phyloP scores from a whole-genome alignment of 2,888 invertebrate genomes.

The Mythimna impura region DNA sequence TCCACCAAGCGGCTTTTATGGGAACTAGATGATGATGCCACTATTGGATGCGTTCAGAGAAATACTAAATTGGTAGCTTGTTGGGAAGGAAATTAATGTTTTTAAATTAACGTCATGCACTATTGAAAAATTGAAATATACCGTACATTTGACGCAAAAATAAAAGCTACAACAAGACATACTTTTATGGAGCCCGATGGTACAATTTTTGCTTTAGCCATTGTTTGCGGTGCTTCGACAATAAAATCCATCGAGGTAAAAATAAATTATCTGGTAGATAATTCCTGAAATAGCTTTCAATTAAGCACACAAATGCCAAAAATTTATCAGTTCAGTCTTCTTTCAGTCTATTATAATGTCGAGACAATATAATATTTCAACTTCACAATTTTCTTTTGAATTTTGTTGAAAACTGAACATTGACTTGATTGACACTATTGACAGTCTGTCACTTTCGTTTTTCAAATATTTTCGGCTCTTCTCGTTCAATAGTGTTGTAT shows the following conservation, averaged over 20 bases:
- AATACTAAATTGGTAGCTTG: not conserved
- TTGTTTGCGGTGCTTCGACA: conserved; percentile 73
- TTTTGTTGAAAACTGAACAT: conserved; percentile 56
- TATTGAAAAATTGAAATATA: not conserved
- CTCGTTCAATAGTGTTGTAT: not conserved
- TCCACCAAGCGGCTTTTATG: conserved; percentile 79
- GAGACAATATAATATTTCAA: conserved; percentile 52
- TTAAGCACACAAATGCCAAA: conserved; percentile 41
- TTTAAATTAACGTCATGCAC: not conserved
- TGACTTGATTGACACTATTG: conserved; percentile 23
- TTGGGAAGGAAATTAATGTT: not conserved
- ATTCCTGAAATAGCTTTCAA: conserved; percentile 50
- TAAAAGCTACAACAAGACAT: conserved; percentile 46
- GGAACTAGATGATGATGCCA: conserved; percentile 81
- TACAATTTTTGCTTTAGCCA: conserved; percentile 75
- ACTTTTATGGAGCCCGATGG: conserved; percentile 75
- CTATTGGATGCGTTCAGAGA: conserved; percentile 76
- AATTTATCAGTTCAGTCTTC: conserved; percentile 37
- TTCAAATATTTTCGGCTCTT: conserved; percentile 44
- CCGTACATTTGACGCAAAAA: not conserved
- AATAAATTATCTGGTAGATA: conserved; percentile 23
- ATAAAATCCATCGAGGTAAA: conserved; percentile 73
- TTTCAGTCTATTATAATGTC: conserved; percentile 51
- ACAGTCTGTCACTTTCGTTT: conserved; percentile 56
- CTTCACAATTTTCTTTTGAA: conserved; percentile 59